Evolutionary conservation across 2,888 invertebrate genomes (phyloP), one percentile per base, ranked within the genome.

Genomic region (Electrophaes corylata): DNA sequence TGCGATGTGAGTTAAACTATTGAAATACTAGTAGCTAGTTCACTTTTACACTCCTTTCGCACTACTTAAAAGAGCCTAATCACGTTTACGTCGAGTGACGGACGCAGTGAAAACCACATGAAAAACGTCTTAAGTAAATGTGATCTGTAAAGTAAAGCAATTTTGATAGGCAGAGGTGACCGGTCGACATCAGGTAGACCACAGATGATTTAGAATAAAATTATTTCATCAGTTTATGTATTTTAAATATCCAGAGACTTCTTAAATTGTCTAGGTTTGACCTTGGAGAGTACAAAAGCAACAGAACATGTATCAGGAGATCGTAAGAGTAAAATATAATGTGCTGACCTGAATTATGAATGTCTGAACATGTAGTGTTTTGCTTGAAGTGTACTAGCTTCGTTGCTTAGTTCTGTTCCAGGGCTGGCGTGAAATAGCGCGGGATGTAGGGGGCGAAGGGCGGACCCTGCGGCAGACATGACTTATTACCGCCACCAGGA

Each of bases 401-500:
- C n/a, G 45, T 55, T 29, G 20, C 39, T 51, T 37, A 53, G 54
- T 51, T 50, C 47, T n/a, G 58, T 40, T 47, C 40, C 78, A 74
- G 76, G 73, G 75, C 47, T 60, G 76, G 75, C 77, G 83, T 81
- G 84, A 82, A 84, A 83, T 81, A 81, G 80, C 69, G 78, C 79
- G 81, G 78, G 81, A 75, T 73, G 74, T 46, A 69, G 67, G 67
- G 76, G 71, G 72, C 68, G 73, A 67, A 72, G 78, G 76, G 78
- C 71, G 78, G 77, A 80, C 81, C 81, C 88, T 89, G 88, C 82
- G 83, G 81, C 84, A 84, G 91, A 91, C 91, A 91, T 90, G 89
- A 91, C 90, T 90, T 91, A 91, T 91, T 88, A 85, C 87, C 74
- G 83, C 84, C 84, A 83, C 85, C 85, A 87, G 85, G 87, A 91